Evolutionary conservation across 2,888 invertebrate genomes (phyloP).

Genomic region (Meandrusa payeni): DNA sequence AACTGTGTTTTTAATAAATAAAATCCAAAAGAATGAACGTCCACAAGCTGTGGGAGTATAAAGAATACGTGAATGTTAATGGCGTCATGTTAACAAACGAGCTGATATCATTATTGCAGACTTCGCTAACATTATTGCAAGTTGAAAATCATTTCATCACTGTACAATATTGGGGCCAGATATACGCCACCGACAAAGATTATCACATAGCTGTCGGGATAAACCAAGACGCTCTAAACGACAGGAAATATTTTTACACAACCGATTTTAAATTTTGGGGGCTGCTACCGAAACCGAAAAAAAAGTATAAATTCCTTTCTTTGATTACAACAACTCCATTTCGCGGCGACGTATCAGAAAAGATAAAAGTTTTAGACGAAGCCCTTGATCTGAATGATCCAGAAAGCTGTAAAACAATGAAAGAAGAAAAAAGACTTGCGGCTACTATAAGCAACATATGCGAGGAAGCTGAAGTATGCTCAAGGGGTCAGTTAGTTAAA

Average conservation of each 20-base stretch:
- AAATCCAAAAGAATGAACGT: slow-evolving; percentile 48
- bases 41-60: slow-evolving; percentile 72
- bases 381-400: slow-evolving; percentile 59
- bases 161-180: slow-evolving; percentile 93
- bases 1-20: slow-evolving; percentile 9
- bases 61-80: slow-evolving; percentile 71
- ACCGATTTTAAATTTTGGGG: slow-evolving; percentile 86
- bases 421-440: slow-evolving; percentile 89
- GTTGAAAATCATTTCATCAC: slow-evolving; percentile 91
- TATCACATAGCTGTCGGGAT: slow-evolving; percentile 93
- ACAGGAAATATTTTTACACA: slow-evolving; percentile 89
- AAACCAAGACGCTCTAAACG: slow-evolving; percentile 86
- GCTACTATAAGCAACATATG: slow-evolving; percentile 86
- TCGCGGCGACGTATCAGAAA: slow-evolving; percentile 75
- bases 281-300: slow-evolving; percentile 65
- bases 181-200: slow-evolving; percentile 87
- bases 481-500: slow-evolving; percentile 89
- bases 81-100: slow-evolving; percentile 88
- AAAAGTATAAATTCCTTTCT: slow-evolving; percentile 63
- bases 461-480: slow-evolving; percentile 88
- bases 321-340: slow-evolving; percentile 69
- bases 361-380: slow-evolving; percentile 71
- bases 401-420: slow-evolving; percentile 77
- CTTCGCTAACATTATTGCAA: slow-evolving; percentile 89
- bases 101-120: slow-evolving; percentile 86